These are phyloP conservation scores for Netelia inedita DNA, from an alignment of 2,888 invertebrate genomes.

Conservation along the genomic window DNA sequence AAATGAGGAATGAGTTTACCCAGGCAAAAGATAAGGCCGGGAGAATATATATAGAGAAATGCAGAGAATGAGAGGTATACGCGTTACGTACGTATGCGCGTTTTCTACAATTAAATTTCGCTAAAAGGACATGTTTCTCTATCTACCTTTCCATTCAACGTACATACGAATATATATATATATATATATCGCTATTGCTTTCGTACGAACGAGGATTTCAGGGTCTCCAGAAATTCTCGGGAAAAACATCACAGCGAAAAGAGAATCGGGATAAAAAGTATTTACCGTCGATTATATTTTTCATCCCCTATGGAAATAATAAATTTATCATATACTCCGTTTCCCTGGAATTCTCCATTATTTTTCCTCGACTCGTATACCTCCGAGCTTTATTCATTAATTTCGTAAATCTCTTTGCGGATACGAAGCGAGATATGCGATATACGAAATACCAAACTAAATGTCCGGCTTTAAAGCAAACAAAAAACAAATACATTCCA, in stretches of 20 bases:
- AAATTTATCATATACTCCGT: background rate
- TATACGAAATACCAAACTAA: background rate
- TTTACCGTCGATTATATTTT: background rate
- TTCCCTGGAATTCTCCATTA: background rate
- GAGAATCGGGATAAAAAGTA: background rate
- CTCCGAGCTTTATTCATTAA: background rate
- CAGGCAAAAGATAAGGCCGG: constrained; percentile 15
- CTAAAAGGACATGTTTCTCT: constrained; percentile 31
- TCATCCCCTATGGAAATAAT: background rate
- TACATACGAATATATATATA: background rate
- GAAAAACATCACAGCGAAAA: background rate
- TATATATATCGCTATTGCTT: background rate
- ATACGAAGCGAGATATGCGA: background rate
- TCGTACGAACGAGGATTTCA: background rate
- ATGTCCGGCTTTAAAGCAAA: constrained; percentile 4
- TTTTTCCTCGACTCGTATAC: background rate
- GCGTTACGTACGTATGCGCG: constrained; percentile 10
- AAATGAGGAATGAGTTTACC: constrained; percentile 58
- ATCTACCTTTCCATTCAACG: background rate
- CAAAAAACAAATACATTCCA: background rate
- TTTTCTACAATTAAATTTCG: constrained; percentile 31
- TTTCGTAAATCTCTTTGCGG: background rate
- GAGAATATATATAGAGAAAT: background rate
- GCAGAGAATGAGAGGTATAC: background rate
- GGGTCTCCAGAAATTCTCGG: background rate